Percentiles rank a stretch among this genome's conserved stretches.
Evolutionary conservation across 2,888 invertebrate genomes (phyloP).

Genomic region (Hydropsyche betteni): DNA sequence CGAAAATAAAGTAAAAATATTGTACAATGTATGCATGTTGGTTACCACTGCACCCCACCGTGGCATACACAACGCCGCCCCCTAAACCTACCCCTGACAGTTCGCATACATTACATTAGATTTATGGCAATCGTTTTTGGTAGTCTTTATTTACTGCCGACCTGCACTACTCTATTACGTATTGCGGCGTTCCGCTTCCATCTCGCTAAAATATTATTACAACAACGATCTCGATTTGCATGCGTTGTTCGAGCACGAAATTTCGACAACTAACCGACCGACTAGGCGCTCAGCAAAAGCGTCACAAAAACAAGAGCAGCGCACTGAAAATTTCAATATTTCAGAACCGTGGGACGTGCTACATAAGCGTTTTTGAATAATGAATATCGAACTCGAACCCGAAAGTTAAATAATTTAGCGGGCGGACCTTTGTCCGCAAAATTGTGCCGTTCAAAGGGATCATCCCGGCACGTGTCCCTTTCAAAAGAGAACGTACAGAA

Average conservation of each 20-base stretch:
- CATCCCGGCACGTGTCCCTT: not conserved
- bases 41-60: not conserved
- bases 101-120: constrained; percentile 45
- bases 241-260: not conserved
- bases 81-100: constrained; percentile 25
- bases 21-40: not conserved
- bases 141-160: constrained; percentile 46
- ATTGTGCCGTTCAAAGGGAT: constrained; percentile 12
- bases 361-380: constrained; percentile 5
- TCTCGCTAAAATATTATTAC: constrained; percentile 25
- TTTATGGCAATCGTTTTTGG: constrained; percentile 46
- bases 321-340: not conserved
- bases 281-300: not conserved
- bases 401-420: constrained; percentile 25
- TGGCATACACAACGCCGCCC: not conserved
- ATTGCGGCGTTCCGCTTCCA: constrained; percentile 34
- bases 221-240: constrained; percentile 18
- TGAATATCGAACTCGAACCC: constrained; percentile 7
- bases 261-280: not conserved
- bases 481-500: no score
- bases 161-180: constrained; percentile 37
- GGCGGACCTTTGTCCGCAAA: constrained; percentile 12
- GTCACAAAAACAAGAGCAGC: no score
- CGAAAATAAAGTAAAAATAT: not conserved
- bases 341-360: not conserved